Evolutionary conservation across 2,797 vertebrate genomes (phyloP).

Genomic region (Phrynocephalus forsythii): DNA sequence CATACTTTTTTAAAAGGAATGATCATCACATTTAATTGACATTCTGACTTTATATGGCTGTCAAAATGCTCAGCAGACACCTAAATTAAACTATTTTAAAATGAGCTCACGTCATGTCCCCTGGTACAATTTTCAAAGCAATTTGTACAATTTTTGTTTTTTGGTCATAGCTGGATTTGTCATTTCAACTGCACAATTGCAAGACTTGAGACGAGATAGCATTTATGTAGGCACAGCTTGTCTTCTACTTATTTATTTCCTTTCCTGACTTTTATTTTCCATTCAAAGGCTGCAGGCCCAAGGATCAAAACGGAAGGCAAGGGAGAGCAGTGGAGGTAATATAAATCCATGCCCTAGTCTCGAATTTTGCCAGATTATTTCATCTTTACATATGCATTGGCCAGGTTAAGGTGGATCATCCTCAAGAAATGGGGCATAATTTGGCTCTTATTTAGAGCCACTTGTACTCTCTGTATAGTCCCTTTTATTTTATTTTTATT

Average conservation of each 20-base stretch:
- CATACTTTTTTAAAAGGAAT: background rate
- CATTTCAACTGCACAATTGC: slow-evolving; percentile 17
- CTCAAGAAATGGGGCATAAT: background rate
- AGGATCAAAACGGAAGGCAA: background rate
- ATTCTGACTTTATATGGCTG: slow-evolving; percentile 14
- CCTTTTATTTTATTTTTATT: too few relatives aligned
- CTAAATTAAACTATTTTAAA: slow-evolving; percentile 14
- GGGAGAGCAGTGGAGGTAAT: background rate
- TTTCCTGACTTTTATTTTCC: slow-evolving; percentile 11
- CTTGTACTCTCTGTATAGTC: too few relatives aligned
- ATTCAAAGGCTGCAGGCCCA: too few relatives aligned
- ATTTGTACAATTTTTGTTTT: background rate
- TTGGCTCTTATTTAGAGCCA: too few relatives aligned
- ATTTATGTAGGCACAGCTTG: background rate
- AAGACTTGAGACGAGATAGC: background rate
- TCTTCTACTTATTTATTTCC: slow-evolving; percentile 4
- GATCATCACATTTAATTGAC: slow-evolving; percentile 4
- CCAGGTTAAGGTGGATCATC: too few relatives aligned
- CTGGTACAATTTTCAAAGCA: background rate
- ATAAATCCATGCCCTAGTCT: background rate
- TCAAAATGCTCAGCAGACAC: slow-evolving; percentile 1
- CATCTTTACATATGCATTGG: background rate
- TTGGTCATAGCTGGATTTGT: background rate
- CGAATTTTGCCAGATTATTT: background rate
- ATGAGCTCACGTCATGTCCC: background rate